These are phyloP conservation scores for Gavialis gangeticus DNA, from an alignment of 2,113 vertebrate genomes.

Conservation along the genomic window DNA sequence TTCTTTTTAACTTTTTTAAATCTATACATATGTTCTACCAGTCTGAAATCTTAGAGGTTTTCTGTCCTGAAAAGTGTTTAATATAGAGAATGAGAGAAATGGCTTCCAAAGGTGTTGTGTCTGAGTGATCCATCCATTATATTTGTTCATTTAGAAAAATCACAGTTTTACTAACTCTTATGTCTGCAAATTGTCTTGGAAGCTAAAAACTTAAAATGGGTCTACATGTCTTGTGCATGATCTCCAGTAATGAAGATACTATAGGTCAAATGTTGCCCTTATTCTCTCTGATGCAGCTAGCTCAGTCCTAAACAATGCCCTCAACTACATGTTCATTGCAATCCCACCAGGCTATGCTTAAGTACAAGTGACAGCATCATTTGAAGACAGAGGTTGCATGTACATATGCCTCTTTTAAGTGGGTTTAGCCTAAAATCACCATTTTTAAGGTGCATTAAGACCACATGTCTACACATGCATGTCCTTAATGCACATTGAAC, in stretches of 20 bases:
- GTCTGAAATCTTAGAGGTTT: not conserved
- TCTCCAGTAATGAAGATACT: not conserved
- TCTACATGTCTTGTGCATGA: not conserved
- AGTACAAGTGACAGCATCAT: too few species aligned
- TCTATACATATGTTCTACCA: not conserved
- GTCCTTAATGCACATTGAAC: too few species aligned
- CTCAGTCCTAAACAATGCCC: not conserved
- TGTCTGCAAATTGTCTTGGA: not conserved
- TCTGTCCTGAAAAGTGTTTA: not conserved
- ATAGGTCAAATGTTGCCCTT: not conserved
- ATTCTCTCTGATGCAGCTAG: not conserved
- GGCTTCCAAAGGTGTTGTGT: not conserved
- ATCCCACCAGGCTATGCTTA: not conserved
- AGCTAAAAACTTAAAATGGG: not conserved
- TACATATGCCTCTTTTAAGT: too few species aligned
- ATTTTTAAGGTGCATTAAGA: too few species aligned
- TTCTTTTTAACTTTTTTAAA: not conserved
- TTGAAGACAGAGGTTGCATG: too few species aligned
- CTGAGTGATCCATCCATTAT: too few species aligned
- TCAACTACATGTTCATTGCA: not conserved
- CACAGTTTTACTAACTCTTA: too few species aligned
- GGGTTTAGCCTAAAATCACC: too few species aligned
- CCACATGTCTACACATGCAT: too few species aligned
- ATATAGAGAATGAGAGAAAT: not conserved
- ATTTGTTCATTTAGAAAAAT: too few species aligned